Base-by-base conservation (phyloP, 2,888 invertebrate genomes). In the Tuberolachnus salignus region DNA sequence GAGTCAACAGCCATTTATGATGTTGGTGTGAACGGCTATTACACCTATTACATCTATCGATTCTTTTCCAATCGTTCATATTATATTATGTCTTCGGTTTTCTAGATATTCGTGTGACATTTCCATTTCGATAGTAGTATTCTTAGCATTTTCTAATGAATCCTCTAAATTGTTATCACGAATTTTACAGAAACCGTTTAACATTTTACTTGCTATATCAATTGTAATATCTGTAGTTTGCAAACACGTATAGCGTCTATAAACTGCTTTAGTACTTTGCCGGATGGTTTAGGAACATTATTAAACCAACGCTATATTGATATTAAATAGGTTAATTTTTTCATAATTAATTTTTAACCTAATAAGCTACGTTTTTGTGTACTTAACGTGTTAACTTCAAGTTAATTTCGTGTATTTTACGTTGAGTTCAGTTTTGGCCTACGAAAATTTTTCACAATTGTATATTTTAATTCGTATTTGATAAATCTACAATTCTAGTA, bases 171-270 rank as follows among this genome's bases (percentile, higher is more conserved):
- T 42, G 34, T 53, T 42, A 55, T 53, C 55, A 55, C 51, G 51
- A 49, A 67, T 51, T 69, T 69, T 51, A 69, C 51, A 26, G 10
- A 67, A 51, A 46, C 64, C 21, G 64, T 67, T 67, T 51, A 67
- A 67, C 67, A 67, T 69, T 69, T 69, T 53, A 69, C 53, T 53
- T 53, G 34, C 34, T 23, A 42, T 53, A 53, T 69, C 53, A 53
- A 69, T 53, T 13, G 53, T 34, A 69, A 19, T 69, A 34, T 53
- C 19, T 34, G 53, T 53, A 11, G 13, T 53, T 53, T 53, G 53
- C 34, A 69, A 69, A 53, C 6, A 53, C 34, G 26, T 69, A 53
- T 69, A 53, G 10, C 13, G 51, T 69, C 44, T 53, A 69, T 69
- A 26, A n/a, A 69, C 26, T 69, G n/a, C 67, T 26, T 51, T 21